Base-by-base conservation (phyloP, 2,113 vertebrate genomes). In the Pterocles gutturalis region DNA sequence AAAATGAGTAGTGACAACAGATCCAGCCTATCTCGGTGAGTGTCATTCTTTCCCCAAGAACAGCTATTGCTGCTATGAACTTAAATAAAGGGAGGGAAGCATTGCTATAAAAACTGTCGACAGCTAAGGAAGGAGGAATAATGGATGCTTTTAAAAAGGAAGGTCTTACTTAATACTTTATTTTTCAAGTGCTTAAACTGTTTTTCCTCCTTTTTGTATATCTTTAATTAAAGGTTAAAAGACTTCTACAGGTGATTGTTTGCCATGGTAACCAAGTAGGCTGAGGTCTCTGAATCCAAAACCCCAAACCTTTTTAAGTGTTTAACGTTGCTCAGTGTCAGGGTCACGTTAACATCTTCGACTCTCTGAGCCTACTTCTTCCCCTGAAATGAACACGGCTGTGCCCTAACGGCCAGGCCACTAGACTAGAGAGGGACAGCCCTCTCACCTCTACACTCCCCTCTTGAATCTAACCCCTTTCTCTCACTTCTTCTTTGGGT, bases 141-240 rank as follows among this genome's bases (percentile, higher is more conserved):
- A 96, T 77, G 82, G 84, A 83, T 2, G 2, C 41, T 94, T 96
- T 93, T 80, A 34, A 58, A 89, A 92, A 83, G 49, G 57, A 72
- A 90, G 83, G 60, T 76, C 82, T 88, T 94, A 38, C 76, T 93
- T 96, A 95, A 90, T 89, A 58, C 80, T 91, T 95, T 89, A 88
- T 95, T 96, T 96, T 94, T 96, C 91, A 89, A 94, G 93, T 83
- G 70, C 73, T 83, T 90, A 83, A 95, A 90, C 87, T 93, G 66
- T 49, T 97, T 93, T 96, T 91, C 66, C 78, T 94, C 49, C 69
- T 94, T 95, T 96, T 94, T 93, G 81, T 95, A 62, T 95, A 77
- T 91, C 82, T 91, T 96, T 97, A 96, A 97, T 97, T 95, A 93
- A 96, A 97, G 93, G 93, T 96, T 96, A 95, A 93, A 96, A 95